Evolutionary conservation across 2,797 vertebrate genomes (phyloP).

Genomic region (Falco cherrug): DNA sequence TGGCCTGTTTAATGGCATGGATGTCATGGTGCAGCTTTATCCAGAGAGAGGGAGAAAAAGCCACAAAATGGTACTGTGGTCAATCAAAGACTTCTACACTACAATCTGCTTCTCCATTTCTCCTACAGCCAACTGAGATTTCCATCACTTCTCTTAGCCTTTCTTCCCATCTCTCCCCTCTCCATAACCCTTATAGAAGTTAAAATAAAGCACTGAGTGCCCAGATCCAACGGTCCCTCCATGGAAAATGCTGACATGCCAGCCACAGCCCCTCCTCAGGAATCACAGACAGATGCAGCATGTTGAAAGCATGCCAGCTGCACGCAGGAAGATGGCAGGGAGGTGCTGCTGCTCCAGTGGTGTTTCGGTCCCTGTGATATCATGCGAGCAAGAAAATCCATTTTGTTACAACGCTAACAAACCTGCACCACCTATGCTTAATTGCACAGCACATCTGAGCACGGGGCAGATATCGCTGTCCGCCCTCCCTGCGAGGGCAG

Average conservation of each 20-base stretch:
- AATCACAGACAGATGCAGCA: neutral
- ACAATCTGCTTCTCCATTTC: constrained; percentile 46
- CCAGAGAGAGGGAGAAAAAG: constrained; percentile 68
- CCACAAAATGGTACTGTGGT: constrained; percentile 72
- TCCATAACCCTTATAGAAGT: neutral
- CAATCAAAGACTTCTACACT: constrained; percentile 71
- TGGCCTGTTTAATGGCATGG: constrained; percentile 80
- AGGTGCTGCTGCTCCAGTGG: neutral
- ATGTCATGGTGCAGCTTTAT: constrained; percentile 76
- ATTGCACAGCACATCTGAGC: neutral
- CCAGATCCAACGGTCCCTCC: neutral
- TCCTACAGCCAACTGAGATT: constrained; percentile 48
- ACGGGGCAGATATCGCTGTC: accelerated
- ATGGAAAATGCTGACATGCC: accelerated
- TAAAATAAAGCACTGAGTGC: constrained; percentile 1
- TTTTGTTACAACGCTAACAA: neutral
- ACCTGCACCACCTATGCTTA: neutral
- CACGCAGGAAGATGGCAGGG: accelerated
- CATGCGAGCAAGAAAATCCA: accelerated
- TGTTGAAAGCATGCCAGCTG: neutral
- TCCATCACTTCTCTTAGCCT: constrained; percentile 23
- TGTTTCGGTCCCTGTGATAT: neutral
- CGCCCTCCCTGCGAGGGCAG: neutral
- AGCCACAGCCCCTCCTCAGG: neutral
- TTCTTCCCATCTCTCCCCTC: neutral